Conservation (phyloP, 2,113 vertebrate genomes). For the Carassius gibelio region DNA sequence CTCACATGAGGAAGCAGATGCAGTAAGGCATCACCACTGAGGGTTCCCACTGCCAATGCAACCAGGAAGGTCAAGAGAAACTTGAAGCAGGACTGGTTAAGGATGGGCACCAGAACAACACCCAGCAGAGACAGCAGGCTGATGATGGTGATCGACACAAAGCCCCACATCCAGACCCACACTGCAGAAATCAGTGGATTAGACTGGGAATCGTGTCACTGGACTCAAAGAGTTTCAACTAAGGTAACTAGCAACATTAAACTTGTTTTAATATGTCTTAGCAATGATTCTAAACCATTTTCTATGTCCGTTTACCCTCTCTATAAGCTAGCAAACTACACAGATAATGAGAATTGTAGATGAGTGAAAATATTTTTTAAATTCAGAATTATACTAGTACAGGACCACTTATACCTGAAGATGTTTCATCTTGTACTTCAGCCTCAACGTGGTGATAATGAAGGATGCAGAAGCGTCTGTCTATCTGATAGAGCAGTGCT, state of each 20-base stretch:
- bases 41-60: conserved; percentile 95
- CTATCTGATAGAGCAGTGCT: conserved; percentile 95
- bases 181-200: conserved; percentile 68
- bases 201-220: not conserved
- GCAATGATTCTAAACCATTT: not conserved
- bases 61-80: conserved; percentile 98
- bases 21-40: conserved; percentile 96
- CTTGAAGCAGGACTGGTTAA: conserved; percentile 98
- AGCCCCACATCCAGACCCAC: conserved; percentile 93
- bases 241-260: not conserved
- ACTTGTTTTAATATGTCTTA: not conserved
- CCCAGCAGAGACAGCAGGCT: conserved; percentile 96
- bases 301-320: not conserved
- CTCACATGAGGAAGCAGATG: conserved; percentile 96
- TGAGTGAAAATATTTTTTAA: not conserved
- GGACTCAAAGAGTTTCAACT: not conserved
- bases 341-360: not conserved
- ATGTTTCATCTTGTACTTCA: not conserved
- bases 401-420: conserved; percentile 34
- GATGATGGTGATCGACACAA: conserved; percentile 97
- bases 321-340: not conserved
- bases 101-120: conserved; percentile 93
- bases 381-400: conserved; percentile 60
- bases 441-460: conserved; percentile 84
- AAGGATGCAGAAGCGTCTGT: conserved; percentile 89